Percentiles rank a stretch among this genome's conserved stretches.
Evolutionary conservation across 2,113 vertebrate species (phyloP).

Genomic region (Coptodon bakossiorum): DNA sequence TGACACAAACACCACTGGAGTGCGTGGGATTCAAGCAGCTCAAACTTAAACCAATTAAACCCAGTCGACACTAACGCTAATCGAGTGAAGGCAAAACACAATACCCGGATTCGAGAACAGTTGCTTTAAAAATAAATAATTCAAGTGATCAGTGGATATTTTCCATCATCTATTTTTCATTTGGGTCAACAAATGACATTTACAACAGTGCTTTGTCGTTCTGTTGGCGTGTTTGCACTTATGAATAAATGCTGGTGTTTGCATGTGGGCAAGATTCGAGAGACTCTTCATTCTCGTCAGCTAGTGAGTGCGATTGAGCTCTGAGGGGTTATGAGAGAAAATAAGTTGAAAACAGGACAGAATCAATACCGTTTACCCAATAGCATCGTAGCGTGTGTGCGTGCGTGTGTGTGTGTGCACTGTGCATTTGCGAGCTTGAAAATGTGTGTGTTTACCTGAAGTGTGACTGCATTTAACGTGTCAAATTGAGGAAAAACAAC

Average conservation of each 20-base stretch:
- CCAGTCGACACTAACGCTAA: background rate
- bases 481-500: constrained; percentile 69
- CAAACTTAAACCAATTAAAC: constrained; percentile 8
- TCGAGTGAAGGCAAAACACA: background rate
- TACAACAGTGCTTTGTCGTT: background rate
- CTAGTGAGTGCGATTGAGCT: constrained; percentile 40
- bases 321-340: constrained; percentile 49
- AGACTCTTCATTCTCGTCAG: constrained; percentile 33
- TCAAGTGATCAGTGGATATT: background rate
- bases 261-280: constrained; percentile 34
- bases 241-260: constrained; percentile 35
- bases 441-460: constrained; percentile 50
- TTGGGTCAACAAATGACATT: constrained; percentile 8
- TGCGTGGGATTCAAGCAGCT: background rate
- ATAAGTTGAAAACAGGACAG: constrained; percentile 55
- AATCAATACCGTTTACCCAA: constrained; percentile 61
- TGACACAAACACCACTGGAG: background rate
- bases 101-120: background rate
- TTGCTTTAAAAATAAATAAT: background rate
- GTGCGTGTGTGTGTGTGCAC: background rate
- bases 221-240: background rate
- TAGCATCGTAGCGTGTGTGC: background rate
- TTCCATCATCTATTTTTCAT: constrained; percentile 14
- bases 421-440: background rate
- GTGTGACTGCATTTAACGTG: constrained; percentile 62